These are phyloP conservation scores for Neoniphon sammara DNA, from an alignment of 2,797 vertebrate species.

Conservation along the genomic window DNA sequence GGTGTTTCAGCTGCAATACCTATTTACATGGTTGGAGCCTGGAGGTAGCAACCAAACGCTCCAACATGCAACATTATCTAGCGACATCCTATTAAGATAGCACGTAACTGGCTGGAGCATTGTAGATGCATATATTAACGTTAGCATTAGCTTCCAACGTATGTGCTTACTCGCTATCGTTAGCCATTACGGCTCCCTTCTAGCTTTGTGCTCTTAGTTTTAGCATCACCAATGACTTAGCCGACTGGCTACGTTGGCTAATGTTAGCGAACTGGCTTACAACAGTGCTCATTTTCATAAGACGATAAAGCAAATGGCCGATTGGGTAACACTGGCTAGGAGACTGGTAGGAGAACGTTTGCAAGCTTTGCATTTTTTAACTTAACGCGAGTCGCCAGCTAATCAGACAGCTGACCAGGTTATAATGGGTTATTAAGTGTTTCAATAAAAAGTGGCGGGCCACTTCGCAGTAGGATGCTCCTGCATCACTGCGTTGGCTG, in stretches of 20 bases:
- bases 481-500: slow-evolving; percentile 2
- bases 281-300: slow-evolving; percentile 42
- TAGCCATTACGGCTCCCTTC: slow-evolving; percentile 50
- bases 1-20: background rate
- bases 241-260: slow-evolving; percentile 38
- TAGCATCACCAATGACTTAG: slow-evolving; percentile 22
- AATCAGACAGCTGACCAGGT: background rate
- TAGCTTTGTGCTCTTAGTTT: slow-evolving; percentile 65
- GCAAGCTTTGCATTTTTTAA: no score
- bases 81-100: background rate
- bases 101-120: slow-evolving; percentile 1
- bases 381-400: no score
- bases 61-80: background rate
- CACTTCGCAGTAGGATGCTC: slow-evolving; percentile 15
- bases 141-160: slow-evolving; percentile 32
- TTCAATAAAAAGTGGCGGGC: background rate
- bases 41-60: background rate
- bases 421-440: background rate
- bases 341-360: background rate
- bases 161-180: slow-evolving; percentile 46
- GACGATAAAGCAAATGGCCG: slow-evolving; percentile 74
- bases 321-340: slow-evolving; percentile 63
- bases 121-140: slow-evolving; percentile 52
- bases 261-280: background rate
- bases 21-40: rapidly evolving